phyloP scores from a whole-genome alignment of 2,888 invertebrate species.

The Cancer borealis region DNA sequence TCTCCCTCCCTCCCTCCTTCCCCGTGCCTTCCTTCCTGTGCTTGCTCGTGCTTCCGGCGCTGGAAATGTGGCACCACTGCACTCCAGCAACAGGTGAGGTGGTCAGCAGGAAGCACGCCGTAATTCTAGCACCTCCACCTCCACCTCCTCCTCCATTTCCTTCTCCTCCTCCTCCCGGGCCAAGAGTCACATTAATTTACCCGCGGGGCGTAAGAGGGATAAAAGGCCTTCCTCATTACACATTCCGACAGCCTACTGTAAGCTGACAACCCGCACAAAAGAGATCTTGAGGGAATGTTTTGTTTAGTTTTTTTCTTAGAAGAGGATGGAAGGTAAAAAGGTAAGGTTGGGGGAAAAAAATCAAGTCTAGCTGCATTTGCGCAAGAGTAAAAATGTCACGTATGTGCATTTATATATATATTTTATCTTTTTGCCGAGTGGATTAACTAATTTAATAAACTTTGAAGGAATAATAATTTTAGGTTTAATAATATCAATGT shows the following conservation, averaged over 20 bases:
- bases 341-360: neutral
- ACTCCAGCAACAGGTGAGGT: slow-evolving; percentile 33
- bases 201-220: slow-evolving; percentile 16
- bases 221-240: slow-evolving; percentile 1
- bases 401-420: neutral
- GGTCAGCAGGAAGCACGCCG: slow-evolving; percentile 11
- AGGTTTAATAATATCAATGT: neutral
- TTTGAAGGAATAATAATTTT: too few relatives aligned
- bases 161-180: neutral
- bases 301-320: neutral
- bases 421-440: too few relatives aligned
- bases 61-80: slow-evolving; percentile 28
- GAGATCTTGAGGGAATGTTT: neutral
- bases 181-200: slow-evolving; percentile 17
- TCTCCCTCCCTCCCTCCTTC: neutral
- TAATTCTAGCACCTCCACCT: neutral
- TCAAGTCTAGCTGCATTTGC: neutral
- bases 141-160: neutral
- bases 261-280: slow-evolving; percentile 32
- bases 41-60: slow-evolving; percentile 2
- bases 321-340: neutral
- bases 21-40: neutral
- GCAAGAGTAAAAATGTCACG: neutral
- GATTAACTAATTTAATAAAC: too few relatives aligned
- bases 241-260: slow-evolving; percentile 36